Percentiles rank a stretch among this genome's conserved stretches.
Conservation (phyloP, 2,888 invertebrate genomes). For the Gymnoscelis rufifasciata region DNA sequence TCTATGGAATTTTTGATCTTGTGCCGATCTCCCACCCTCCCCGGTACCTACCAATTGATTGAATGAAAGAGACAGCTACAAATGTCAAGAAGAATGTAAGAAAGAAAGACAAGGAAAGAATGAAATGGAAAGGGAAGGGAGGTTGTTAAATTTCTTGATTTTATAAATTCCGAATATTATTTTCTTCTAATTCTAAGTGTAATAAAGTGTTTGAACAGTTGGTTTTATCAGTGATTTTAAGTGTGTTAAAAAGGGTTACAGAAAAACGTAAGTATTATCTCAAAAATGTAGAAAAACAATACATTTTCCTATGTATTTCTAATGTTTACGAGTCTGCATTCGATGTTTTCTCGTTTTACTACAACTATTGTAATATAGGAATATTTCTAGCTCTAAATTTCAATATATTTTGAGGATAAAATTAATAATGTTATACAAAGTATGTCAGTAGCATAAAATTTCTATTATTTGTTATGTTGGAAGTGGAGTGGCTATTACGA, state of each 20-base stretch:
- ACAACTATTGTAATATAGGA: background rate
- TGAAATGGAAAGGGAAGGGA: constrained; percentile 16
- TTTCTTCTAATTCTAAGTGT: constrained; percentile 21
- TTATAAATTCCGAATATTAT: constrained; percentile 13
- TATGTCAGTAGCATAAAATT: too few relatives aligned
- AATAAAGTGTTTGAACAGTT: constrained; percentile 21
- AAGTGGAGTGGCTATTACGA: constrained; percentile 26
- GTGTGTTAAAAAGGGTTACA: constrained; percentile 10
- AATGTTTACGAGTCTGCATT: constrained; percentile 21
- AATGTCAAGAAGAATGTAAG: background rate
- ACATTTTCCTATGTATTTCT: background rate
- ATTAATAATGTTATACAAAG: too few relatives aligned
- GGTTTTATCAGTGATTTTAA: constrained; percentile 15
- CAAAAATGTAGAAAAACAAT: background rate
- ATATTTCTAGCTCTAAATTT: too few relatives aligned
- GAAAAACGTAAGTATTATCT: constrained; percentile 19
- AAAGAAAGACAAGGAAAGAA: background rate
- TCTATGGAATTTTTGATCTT: constrained; percentile 1
- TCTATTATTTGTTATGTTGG: background rate
- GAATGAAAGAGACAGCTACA: background rate
- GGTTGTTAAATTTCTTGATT: constrained; percentile 48
- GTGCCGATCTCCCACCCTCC: too few relatives aligned
- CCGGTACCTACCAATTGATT: too few relatives aligned
- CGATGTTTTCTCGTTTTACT: background rate
- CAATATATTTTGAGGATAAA: too few relatives aligned